Evolutionary conservation across 1,140 invertebrate genomes (phyloP).

Genomic region (Panagrolaimus sp.): DNA sequence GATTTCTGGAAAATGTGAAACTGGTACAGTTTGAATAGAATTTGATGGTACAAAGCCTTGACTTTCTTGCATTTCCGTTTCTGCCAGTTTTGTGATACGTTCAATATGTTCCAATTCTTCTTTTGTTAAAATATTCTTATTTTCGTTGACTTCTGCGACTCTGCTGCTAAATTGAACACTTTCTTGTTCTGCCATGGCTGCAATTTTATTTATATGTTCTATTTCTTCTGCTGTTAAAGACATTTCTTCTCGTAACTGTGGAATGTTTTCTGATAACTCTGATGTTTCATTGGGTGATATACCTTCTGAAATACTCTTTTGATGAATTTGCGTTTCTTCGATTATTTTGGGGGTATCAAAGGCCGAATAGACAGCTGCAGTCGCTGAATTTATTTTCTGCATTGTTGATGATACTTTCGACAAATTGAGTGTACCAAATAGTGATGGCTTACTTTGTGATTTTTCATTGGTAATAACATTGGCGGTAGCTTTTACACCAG

Average conservation of each 20-base stretch:
- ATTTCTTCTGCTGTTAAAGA: constrained; percentile 24
- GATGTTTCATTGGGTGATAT: neutral
- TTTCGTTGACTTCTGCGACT: neutral
- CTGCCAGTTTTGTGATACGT: constrained; percentile 19
- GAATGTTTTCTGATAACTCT: neutral
- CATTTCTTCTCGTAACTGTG: neutral
- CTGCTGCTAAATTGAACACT: constrained; percentile 7
- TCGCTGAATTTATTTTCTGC: no score
- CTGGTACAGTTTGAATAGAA: neutral
- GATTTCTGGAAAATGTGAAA: no score
- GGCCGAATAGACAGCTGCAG: no score
- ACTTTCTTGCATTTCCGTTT: constrained; percentile 14
- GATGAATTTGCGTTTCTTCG: no score
- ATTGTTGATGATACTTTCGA: no score
- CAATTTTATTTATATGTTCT: constrained; percentile 24
- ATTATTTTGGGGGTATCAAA: no score
- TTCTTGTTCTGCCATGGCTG: constrained; percentile 20
- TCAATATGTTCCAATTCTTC: constrained; percentile 33
- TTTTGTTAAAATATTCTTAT: neutral
- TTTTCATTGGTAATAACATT: neutral
- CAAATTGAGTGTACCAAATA: no score
- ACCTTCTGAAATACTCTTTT: neutral
- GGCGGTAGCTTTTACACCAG: neutral
- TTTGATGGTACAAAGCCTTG: neutral
- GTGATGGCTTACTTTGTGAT: neutral